A percentile compares a stretch with the other conserved stretches of the same genome.
Conservation (phyloP, 2,797 vertebrate genomes). For the Coluber constrictor region DNA sequence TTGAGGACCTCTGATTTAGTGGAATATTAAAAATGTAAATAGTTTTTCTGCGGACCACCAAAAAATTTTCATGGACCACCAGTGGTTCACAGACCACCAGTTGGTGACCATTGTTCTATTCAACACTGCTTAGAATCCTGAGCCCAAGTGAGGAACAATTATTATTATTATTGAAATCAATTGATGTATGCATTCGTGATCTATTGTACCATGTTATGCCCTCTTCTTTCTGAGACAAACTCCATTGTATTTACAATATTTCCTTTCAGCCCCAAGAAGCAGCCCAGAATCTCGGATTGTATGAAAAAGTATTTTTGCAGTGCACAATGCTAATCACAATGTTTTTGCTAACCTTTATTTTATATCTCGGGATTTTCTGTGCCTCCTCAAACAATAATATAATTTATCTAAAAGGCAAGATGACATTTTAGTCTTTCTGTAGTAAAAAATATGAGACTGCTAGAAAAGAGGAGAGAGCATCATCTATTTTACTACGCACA, state of each 20-base stretch:
- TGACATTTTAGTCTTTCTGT: slow-evolving; percentile 59
- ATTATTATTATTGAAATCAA: not conserved
- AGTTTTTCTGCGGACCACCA: too few species aligned
- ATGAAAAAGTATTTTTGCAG: not conserved
- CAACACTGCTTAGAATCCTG: not conserved
- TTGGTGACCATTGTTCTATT: not conserved
- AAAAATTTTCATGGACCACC: too few species aligned
- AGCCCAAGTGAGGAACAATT: not conserved
- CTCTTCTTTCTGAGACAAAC: not conserved
- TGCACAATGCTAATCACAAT: not conserved
- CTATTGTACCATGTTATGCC: too few species aligned
- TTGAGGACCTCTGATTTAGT: too few species aligned
- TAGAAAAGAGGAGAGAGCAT: slow-evolving; percentile 49
- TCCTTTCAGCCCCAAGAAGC: not conserved
- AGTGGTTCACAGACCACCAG: too few species aligned
- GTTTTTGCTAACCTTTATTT: slow-evolving; percentile 40
- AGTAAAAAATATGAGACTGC: slow-evolving; percentile 50
- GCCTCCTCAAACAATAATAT: slow-evolving; percentile 45
- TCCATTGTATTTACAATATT: not conserved
- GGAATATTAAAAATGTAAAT: too few species aligned
- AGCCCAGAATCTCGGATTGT: not conserved
- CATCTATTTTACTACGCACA: slow-evolving; percentile 33
- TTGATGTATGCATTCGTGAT: not conserved
- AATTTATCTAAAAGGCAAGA: slow-evolving; percentile 58
- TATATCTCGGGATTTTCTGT: slow-evolving; percentile 38